Percentiles rank a stretch among this genome's conserved stretches.
Conservation (phyloP, 2,113 vertebrate species). For the Orthochromis malagaraziensis region DNA sequence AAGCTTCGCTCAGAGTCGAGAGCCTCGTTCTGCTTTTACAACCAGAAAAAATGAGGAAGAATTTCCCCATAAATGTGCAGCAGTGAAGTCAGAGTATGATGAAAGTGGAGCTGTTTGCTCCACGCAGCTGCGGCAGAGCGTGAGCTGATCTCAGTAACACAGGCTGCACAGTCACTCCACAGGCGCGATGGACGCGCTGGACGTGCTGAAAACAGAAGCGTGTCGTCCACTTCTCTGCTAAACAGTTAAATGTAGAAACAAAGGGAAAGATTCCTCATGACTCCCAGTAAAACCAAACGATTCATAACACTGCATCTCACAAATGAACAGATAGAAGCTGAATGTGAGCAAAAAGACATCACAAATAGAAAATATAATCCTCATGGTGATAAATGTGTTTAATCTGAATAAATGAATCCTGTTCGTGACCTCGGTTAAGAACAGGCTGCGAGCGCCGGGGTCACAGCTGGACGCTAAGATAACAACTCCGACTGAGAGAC, state of each 20-base stretch:
- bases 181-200: not conserved
- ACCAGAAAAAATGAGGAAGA: slow-evolving; percentile 17
- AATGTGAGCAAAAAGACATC: not conserved
- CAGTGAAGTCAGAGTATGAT: not conserved
- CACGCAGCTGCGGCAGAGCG: not conserved
- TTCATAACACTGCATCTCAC: not conserved
- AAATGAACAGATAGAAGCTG: not conserved
- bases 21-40: slow-evolving; percentile 11
- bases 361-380: fast-evolving
- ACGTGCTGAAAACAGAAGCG: not conserved
- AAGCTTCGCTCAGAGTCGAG: not conserved
- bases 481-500: not conserved
- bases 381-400: not conserved
- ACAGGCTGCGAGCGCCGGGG: not conserved
- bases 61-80: slow-evolving; percentile 10
- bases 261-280: fast-evolving
- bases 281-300: fast-evolving
- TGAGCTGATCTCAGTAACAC: not conserved
- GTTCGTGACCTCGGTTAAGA: not conserved
- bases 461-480: not conserved
- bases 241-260: not conserved
- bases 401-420: not conserved
- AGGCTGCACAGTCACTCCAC: not conserved
- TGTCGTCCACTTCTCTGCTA: too few relatives aligned
- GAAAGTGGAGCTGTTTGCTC: slow-evolving; percentile 4